A percentile compares a stretch with the other conserved stretches of the same genome.
These are phyloP conservation scores for Phyllopteryx taeniolatus DNA, from an alignment of 2,113 vertebrate genomes.

Conservation along the genomic window DNA sequence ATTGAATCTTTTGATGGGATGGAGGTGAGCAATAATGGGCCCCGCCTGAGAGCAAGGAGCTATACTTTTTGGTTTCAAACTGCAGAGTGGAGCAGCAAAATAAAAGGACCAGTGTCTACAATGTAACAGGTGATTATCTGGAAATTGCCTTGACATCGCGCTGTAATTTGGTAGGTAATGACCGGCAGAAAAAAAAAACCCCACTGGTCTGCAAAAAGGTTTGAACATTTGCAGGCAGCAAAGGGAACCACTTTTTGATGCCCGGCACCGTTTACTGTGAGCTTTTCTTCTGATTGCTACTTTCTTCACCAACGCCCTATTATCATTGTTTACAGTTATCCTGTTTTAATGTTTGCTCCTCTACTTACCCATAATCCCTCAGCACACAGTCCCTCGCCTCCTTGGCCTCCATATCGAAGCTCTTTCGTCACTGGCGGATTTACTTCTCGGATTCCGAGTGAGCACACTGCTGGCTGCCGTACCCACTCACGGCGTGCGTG, in stretches of 20 bases:
- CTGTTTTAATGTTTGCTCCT: slow-evolving; percentile 61
- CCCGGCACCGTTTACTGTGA: not conserved
- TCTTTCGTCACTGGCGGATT: slow-evolving; percentile 54
- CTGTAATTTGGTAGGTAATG: slow-evolving; percentile 64
- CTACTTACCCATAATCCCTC: slow-evolving; percentile 63
- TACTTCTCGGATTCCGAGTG: slow-evolving; percentile 45
- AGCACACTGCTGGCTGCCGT: slow-evolving; percentile 40
- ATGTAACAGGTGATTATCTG: slow-evolving; percentile 53
- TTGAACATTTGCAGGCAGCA: slow-evolving; percentile 52
- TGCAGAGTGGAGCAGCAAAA: slow-evolving; percentile 41
- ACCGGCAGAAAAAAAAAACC: slow-evolving; percentile 55
- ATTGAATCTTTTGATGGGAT: slow-evolving; percentile 51
- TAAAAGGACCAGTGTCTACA: slow-evolving; percentile 39
- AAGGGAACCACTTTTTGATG: slow-evolving; percentile 36
- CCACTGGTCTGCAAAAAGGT: slow-evolving; percentile 23
- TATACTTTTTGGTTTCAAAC: slow-evolving; percentile 50
- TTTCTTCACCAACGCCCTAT: slow-evolving; percentile 5
- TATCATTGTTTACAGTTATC: slow-evolving; percentile 56
- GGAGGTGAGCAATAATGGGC: slow-evolving; percentile 51
- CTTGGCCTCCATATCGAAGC: slow-evolving; percentile 50
- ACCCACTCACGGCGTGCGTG: slow-evolving; percentile 7
- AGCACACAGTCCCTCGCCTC: slow-evolving; percentile 45
- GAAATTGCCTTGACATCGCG: slow-evolving; percentile 63
- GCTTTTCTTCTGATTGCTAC: not conserved
- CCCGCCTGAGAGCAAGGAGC: slow-evolving; percentile 44